Evolutionary conservation across 2,113 vertebrate species (phyloP), one percentile per base, ranked within the genome.

Genomic region (Tursiops truncatus): DNA sequence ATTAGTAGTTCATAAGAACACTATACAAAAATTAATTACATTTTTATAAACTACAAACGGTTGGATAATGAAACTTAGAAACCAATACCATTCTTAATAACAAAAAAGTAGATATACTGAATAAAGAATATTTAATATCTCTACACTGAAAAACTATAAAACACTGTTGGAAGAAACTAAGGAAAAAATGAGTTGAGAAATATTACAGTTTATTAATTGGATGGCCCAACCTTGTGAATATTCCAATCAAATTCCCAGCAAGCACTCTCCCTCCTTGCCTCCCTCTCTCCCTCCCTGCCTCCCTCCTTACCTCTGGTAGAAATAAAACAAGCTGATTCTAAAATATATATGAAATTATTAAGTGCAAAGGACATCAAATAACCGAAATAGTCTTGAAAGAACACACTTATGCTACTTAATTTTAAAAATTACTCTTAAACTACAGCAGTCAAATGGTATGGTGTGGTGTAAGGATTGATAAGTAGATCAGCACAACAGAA

Each of bases 1-100:
- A 89, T 89, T 71, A 31, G 3, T 20, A 36, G 11, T 33, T 95
- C 20, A 44, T 3, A 70, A 76, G 6, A 36, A 36, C 23, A 65
- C 44, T 20, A 82, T 71, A 26, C 3, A 90, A 76, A 58, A 41
- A 58, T 67, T 20, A 73, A 53, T 1, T 70, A 9, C 63, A 80
- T 53, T 87, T 73, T 94, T 65, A 60, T 56, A 93, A 80, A 81
- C 10, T 20, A 81, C 6, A 8, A 38, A 60, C 2, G 65, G 26
- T 71, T 77, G 26, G 3, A 76, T 71, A 77, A 60, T 71, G 2
- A 47, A 82, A 81, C 53, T 97, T 83, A 92, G 33, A 97, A 82
- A 53, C 5, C 14, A 20, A 13, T 50, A 21, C 11, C 33, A 90
- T 79, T 62, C 26, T 73, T 73, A 95, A 87, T 38, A 41, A 10